Conservation (phyloP, 2,797 vertebrate species). For the Lindbergichthys nudifrons region DNA sequence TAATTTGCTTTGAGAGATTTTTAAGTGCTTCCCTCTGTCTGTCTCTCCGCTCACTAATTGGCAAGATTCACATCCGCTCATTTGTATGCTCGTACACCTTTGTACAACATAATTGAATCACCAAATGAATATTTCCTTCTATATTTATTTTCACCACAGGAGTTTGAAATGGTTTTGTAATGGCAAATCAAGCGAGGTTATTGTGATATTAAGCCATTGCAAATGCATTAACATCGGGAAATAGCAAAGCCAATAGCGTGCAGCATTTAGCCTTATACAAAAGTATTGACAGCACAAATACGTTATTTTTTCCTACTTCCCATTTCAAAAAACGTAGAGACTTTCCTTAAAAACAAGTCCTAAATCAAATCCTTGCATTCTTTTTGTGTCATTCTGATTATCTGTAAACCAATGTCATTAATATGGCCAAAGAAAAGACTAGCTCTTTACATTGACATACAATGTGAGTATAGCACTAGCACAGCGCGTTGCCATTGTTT, state of each 20-base stretch:
- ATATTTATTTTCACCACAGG: conserved; percentile 22
- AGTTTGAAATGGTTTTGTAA: conserved; percentile 14
- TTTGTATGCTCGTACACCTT: conserved; percentile 27
- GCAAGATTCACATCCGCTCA: conserved; percentile 7
- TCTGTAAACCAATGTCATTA: background rate
- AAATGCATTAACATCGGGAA: background rate
- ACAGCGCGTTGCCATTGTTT: background rate
- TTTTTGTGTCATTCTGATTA: background rate
- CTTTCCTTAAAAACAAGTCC: background rate
- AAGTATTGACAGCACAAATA: background rate
- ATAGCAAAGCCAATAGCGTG: background rate
- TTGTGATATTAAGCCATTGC: background rate
- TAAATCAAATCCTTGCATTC: background rate
- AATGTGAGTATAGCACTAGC: too few species aligned
- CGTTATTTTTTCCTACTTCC: background rate
- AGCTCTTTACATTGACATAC: too few species aligned
- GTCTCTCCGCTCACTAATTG: conserved; percentile 24
- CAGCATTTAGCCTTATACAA: background rate
- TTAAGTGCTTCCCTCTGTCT: conserved; percentile 11
- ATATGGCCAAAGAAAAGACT: too few species aligned
- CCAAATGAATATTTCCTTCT: conserved; percentile 6
- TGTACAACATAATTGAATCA: conserved; percentile 14
- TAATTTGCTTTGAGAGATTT: conserved; percentile 25
- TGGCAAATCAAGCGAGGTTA: background rate
- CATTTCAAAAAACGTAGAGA: background rate